Conservation (phyloP, 2,888 invertebrate species). For the Cataglyphis rosenhaueri region DNA sequence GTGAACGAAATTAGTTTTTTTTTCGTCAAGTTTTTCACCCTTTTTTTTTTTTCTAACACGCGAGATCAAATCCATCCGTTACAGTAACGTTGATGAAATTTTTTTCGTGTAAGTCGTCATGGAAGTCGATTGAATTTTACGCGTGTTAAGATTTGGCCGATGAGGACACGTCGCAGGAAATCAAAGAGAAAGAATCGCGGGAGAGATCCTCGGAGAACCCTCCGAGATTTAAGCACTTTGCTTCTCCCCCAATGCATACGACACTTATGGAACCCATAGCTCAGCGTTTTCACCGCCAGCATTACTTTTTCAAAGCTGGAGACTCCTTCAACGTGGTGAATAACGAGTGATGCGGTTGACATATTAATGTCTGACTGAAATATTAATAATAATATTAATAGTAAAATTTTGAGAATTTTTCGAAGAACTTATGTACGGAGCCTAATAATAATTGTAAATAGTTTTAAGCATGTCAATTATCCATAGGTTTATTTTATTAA, state of each 20-base stretch:
- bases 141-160: slow-evolving; percentile 24
- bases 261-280: slow-evolving; percentile 66
- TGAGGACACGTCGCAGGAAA: slow-evolving; percentile 9
- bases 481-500: neutral
- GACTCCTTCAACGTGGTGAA: slow-evolving; percentile 53
- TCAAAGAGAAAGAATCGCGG: neutral
- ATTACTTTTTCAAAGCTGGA: slow-evolving; percentile 72
- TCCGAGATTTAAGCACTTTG: slow-evolving; percentile 65
- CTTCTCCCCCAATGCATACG: slow-evolving; percentile 66
- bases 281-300: slow-evolving; percentile 74
- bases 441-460: neutral
- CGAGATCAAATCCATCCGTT: slow-evolving; percentile 5
- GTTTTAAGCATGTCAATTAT: neutral
- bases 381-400: too few species aligned
- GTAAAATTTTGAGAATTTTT: neutral
- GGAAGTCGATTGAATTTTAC: slow-evolving; percentile 76
- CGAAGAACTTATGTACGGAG: neutral
- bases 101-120: slow-evolving; percentile 50
- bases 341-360: neutral
- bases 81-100: neutral
- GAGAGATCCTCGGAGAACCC: slow-evolving; percentile 51
- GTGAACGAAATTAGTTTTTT: slow-evolving; percentile 1
- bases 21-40: neutral
- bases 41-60: neutral
- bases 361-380: neutral